Percentiles rank a stretch among this genome's conserved stretches.
phyloP scores from a whole-genome alignment of 2,113 vertebrate species.

The Probosciger aterrimus region DNA sequence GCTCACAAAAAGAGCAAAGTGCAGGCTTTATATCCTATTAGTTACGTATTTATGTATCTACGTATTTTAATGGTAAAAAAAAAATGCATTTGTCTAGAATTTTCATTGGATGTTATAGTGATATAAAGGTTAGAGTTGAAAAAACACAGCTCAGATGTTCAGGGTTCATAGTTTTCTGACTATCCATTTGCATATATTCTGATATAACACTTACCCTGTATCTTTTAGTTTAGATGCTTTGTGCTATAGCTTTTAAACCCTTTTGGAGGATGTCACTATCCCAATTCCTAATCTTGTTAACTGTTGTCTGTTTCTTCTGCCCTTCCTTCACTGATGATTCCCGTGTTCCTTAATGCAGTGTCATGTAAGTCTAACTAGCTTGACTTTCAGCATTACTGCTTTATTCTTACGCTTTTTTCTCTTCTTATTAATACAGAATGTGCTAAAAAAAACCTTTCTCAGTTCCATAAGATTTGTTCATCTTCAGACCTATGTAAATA shows the following conservation, averaged over 20 bases:
- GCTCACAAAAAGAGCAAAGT: not conserved
- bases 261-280: constrained; percentile 57
- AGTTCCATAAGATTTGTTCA: not conserved
- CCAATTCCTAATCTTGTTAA: constrained; percentile 84
- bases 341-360: constrained; percentile 95
- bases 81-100: not conserved
- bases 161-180: not conserved
- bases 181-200: constrained; percentile 7
- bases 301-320: constrained; percentile 86
- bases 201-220: constrained; percentile 32
- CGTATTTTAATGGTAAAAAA: not conserved
- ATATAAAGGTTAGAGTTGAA: not conserved
- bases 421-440: not conserved
- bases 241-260: constrained; percentile 56
- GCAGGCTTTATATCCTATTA: not conserved
- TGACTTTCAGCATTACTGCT: constrained; percentile 66
- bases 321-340: constrained; percentile 84
- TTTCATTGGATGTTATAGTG: not conserved
- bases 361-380: constrained; percentile 95
- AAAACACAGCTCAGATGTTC: not conserved
- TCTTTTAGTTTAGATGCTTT: constrained; percentile 65
- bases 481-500: not conserved
- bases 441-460: not conserved
- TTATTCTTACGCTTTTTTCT: constrained; percentile 35
- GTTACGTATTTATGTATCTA: not conserved